Evolutionary conservation across 2,113 vertebrate species (phyloP), one percentile per base, ranked within the genome.

Genomic region (Bungarus multicinctus): DNA sequence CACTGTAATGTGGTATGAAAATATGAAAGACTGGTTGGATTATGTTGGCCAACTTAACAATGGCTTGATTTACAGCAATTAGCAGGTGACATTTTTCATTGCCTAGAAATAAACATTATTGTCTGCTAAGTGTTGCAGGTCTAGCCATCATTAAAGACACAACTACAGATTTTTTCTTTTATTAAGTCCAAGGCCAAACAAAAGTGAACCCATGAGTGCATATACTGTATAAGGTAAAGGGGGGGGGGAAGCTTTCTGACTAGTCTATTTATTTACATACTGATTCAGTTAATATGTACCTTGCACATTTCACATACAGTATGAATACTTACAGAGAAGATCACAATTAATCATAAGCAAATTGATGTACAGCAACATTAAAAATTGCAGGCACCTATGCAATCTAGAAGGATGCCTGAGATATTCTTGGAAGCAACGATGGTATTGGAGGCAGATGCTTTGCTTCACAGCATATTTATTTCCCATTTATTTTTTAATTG

Each of bases 131-230:
- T 90, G 47, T 30, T 74, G 60, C 60, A 69, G 60, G 5, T 58
- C 27, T 5, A 50, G 58, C 58, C 58, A 89, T 50, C 18, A 27
- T 89, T 89, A 27, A 89, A 60, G 55, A 25, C 43, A 64, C 16
- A 64, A 47, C 60, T 74, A 23, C 47, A 74, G 89, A 39, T 20
- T 60, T 74, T 90, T 90, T 64, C 60, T 90, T 74, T 60, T 90
- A 53, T 90, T 90, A 74, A 90, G 4, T 50, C 60, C 55, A 90
- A 90, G 89, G 89, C 89, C 89, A 90, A 53, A 53, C 64, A 53
- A 34, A 53, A 90, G 1, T 81, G 64, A 90, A 50, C 23, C 89
- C 89, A 81, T 90, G 30, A 90, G 27, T 47, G 7, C 47, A 11
- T 74, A 34, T 69, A 34, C 30, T 34, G 30, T 74, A 25, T 88